phyloP scores from a whole-genome alignment of 2,888 invertebrate species.

The Agriotes lineatus region DNA sequence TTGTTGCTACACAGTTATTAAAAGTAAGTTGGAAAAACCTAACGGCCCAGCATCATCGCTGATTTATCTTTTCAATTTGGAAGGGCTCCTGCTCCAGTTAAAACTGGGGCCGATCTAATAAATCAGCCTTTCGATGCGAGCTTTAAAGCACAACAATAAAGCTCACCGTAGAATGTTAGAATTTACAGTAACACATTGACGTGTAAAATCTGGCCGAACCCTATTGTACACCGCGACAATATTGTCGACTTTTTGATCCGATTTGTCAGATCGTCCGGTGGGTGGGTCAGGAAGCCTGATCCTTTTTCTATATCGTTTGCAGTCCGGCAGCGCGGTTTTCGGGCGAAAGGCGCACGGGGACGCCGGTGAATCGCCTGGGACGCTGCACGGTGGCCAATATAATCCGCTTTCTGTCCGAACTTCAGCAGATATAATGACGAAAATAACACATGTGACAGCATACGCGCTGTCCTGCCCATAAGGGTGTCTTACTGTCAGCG shows the following conservation, averaged over 20 bases:
- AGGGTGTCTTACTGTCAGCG: conserved; percentile 67
- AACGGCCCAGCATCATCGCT: too few species aligned
- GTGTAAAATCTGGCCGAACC: conserved; percentile 63
- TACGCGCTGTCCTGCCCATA: conserved; percentile 61
- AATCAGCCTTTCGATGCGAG: conserved; percentile 16
- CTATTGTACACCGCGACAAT: conserved; percentile 66
- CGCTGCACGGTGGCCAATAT: conserved; percentile 58
- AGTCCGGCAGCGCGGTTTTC: conserved; percentile 50
- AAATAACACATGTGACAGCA: conserved; percentile 66
- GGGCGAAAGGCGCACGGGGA: conserved; percentile 16
- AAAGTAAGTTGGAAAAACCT: too few species aligned
- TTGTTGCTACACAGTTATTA: too few species aligned
- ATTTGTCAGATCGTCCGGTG: conserved; percentile 67
- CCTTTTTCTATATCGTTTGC: conserved; percentile 65
- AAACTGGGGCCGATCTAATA: background rate
- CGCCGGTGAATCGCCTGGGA: conserved; percentile 34
- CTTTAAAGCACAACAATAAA: conserved; percentile 27
- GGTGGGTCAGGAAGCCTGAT: conserved; percentile 65
- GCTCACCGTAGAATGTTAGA: conserved; percentile 31
- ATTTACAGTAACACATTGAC: conserved; percentile 56
- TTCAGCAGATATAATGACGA: conserved; percentile 64
- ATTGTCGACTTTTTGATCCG: conserved; percentile 69
- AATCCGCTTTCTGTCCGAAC: conserved; percentile 65
- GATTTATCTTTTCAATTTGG: too few species aligned
- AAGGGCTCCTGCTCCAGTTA: background rate